A percentile compares a stretch with the other conserved stretches of the same genome.
phyloP scores from a whole-genome alignment of 2,797 vertebrate species.

The Periparus ater region DNA sequence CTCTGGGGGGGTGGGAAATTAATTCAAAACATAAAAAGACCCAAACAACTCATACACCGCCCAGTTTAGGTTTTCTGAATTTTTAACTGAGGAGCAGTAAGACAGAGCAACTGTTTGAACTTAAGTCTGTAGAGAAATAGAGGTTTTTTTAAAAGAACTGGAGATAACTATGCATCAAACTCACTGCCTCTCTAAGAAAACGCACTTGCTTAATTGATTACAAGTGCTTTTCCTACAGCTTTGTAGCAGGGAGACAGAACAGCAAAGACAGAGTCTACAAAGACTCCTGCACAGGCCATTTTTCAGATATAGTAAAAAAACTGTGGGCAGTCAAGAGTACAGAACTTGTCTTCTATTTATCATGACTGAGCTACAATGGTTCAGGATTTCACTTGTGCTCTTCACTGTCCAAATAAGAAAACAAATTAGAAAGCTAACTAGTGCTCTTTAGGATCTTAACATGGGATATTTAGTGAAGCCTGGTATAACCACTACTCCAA shows the following conservation, averaged over 20 bases:
- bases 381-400: neutral
- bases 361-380: neutral
- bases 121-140: neutral
- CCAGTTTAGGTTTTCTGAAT: neutral
- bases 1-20: fast-evolving
- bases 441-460: neutral
- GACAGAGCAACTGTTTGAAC: neutral
- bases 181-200: neutral
- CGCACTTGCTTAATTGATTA: neutral
- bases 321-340: neutral
- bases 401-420: neutral
- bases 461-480: neutral
- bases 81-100: neutral
- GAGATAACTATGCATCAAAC: neutral
- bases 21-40: neutral
- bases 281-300: neutral
- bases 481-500: neutral
- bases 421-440: neutral
- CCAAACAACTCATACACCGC: fast-evolving
- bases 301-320: neutral
- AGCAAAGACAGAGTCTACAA: neutral
- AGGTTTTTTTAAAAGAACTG: neutral
- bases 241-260: neutral
- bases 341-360: neutral
- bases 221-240: neutral